Conservation (phyloP, 2,888 invertebrate genomes). For the Carcina quercana region DNA sequence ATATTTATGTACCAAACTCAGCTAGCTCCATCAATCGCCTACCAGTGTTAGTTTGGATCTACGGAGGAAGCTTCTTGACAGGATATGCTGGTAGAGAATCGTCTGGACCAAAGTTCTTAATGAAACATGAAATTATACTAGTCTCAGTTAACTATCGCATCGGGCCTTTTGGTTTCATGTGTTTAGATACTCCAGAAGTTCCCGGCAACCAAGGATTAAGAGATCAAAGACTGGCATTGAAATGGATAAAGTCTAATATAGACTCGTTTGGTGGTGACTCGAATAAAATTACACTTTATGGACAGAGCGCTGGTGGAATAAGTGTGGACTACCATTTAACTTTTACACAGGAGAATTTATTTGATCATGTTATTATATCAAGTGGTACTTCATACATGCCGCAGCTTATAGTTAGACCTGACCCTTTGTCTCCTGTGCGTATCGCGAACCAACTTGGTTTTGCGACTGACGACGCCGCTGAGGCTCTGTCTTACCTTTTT, state of each 20-base stretch:
- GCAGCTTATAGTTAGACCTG: slow-evolving; percentile 24
- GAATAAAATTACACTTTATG: slow-evolving; percentile 36
- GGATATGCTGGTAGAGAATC: slow-evolving; percentile 24
- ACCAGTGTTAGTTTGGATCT: slow-evolving; percentile 39
- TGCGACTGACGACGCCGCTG: slow-evolving; percentile 17
- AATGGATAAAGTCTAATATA: slow-evolving; percentile 43
- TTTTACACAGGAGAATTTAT: slow-evolving; percentile 29
- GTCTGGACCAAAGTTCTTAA: slow-evolving; percentile 32
- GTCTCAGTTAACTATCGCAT: slow-evolving; percentile 38
- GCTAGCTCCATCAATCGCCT: slow-evolving; percentile 26
- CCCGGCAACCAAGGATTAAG: slow-evolving; percentile 47
- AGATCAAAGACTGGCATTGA: slow-evolving; percentile 38
- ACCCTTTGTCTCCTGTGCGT: slow-evolving; percentile 25
- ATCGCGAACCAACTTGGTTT: slow-evolving; percentile 31
- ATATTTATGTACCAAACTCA: slow-evolving; percentile 32
- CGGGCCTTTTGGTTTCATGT: slow-evolving; percentile 47
- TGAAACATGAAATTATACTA: slow-evolving; percentile 38
- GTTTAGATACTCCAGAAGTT: slow-evolving; percentile 32
- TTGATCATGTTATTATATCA: slow-evolving; percentile 34
- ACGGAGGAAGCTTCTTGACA: slow-evolving; percentile 32
- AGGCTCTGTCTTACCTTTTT: slow-evolving; percentile 32
- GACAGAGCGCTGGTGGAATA: slow-evolving; percentile 36
- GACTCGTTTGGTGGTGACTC: slow-evolving; percentile 42
- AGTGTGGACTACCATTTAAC: slow-evolving; percentile 37
- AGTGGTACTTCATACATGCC: slow-evolving; percentile 32